phyloP scores from a whole-genome alignment of 2,888 invertebrate species.

The Lysandra coridon region DNA sequence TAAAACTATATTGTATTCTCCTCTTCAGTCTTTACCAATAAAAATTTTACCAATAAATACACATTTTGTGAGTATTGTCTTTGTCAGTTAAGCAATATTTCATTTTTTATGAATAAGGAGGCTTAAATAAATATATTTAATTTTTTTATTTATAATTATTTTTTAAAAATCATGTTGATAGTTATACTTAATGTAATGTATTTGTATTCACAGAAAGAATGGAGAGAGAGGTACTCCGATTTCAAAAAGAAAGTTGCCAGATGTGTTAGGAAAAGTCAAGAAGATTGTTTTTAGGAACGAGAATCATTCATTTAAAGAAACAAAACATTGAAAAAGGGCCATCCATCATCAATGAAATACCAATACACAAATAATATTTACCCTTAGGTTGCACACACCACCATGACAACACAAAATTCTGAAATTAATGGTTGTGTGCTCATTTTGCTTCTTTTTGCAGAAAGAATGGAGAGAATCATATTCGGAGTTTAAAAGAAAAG shows the following conservation, averaged over 20 bases:
- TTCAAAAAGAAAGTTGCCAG: constrained; percentile 98
- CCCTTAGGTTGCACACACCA: constrained; percentile 54
- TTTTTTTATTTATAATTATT: not conserved
- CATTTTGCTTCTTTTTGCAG: constrained; percentile 83
- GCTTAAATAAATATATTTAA: too few relatives aligned
- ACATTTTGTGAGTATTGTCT: too few relatives aligned
- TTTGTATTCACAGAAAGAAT: constrained; percentile 93
- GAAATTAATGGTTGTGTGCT: constrained; percentile 78
- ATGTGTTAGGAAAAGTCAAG: constrained; percentile 99
- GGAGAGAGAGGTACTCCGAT: constrained; percentile 97
- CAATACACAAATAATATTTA: constrained; percentile 42
- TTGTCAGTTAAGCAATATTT: too few relatives aligned
- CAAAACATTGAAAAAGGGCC: constrained; percentile 69
- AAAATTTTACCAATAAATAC: too few relatives aligned
- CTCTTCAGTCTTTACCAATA: too few relatives aligned
- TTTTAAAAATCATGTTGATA: not conserved
- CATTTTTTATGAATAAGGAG: too few relatives aligned
- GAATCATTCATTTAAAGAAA: constrained; percentile 59
- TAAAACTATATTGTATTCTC: too few relatives aligned
- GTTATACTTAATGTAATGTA: constrained; percentile 49
- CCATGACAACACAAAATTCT: constrained; percentile 48
- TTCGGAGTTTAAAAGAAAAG: constrained; percentile 98
- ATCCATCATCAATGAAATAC: constrained; percentile 55
- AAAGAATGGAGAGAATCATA: constrained; percentile 99
- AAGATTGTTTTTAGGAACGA: constrained; percentile 93